These are phyloP conservation scores for Gymnothorax javanicus DNA, from an alignment of 2,797 vertebrate genomes.

Conservation along the genomic window DNA sequence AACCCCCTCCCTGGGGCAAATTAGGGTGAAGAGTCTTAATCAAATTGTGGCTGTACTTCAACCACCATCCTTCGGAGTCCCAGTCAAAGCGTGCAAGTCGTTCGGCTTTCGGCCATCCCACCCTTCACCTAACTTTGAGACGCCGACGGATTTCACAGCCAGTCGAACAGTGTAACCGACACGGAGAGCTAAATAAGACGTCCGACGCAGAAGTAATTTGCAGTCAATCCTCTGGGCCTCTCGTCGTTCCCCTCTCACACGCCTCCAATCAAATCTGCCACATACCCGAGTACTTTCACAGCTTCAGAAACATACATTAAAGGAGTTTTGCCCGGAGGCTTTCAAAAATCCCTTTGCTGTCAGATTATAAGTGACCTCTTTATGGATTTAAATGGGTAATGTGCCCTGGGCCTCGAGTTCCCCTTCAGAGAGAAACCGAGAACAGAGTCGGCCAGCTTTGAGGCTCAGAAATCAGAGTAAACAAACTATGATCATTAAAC, in stretches of 20 bases:
- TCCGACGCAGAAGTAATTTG: background rate
- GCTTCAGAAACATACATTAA: conserved; percentile 1
- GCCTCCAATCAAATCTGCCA: background rate
- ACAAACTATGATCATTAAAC: background rate
- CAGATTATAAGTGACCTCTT: conserved; percentile 7
- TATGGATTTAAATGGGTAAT: background rate
- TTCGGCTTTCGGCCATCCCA: too few species aligned
- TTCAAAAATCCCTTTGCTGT: background rate
- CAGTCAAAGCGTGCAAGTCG: too few species aligned
- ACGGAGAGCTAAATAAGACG: background rate
- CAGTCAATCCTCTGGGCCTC: conserved; percentile 3
- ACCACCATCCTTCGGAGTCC: too few species aligned
- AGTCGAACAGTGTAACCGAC: background rate
- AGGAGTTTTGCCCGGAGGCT: background rate
- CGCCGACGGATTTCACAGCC: background rate
- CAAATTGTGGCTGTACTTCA: too few species aligned
- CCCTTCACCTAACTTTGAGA: background rate
- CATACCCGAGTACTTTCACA: background rate
- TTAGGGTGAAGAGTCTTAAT: too few species aligned
- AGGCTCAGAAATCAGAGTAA: background rate
- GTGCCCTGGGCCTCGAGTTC: background rate
- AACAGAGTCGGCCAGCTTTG: background rate
- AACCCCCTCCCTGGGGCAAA: too few species aligned
- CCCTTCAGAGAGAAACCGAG: background rate
- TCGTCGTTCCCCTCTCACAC: background rate